Base-by-base conservation (phyloP, 1,140 invertebrate species). In the Drosophila pandora region DNA sequence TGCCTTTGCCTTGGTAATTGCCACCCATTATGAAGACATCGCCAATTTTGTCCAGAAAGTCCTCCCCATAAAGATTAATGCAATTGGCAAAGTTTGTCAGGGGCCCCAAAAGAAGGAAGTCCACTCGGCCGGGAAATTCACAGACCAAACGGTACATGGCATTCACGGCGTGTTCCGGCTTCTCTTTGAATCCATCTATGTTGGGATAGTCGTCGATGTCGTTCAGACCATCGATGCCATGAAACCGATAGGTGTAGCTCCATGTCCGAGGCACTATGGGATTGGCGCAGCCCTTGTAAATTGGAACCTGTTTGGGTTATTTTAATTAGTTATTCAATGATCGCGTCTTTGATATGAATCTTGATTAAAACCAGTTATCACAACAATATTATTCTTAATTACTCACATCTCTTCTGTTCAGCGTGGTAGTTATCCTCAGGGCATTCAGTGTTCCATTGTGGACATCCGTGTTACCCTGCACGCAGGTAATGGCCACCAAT, bases 71-170 rank as follows among this genome's bases (percentile, higher is more conserved):
- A 32, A 96, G 91, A 85, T 94, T 94, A 9, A 95, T 92, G 6
- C 95, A 94, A 56, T 96, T 81, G 6, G 96, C 96, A 53, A 96
- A 91, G 85, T 97, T 97, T 3, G 96, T 97, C 32, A 97, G 90
- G 1, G 96, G 96, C 2, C 94, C 96, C 8, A 48, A 50, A 8
- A 71, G 49, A 47, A 82, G 54, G 2, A 74, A 73, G 25, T 78
- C 75, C 13, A 77, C 59, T 9, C 64, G 39, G 2, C 60, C 50
- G 2, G 74, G 65, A 48, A 60, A n/a, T 21, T 56, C 12, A 52
- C 91, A 83, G 13, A 92, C 92, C 59, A 95, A 79, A 57, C 92
- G 81, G 45, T 93, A 88, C 22, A 95, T 76, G 17, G 93, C 93
- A 75, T 87, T 83, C 6, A 89, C 79, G 0, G 77, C 88, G 67